These are phyloP conservation scores for Xenus cinereus DNA, from an alignment of 2,113 vertebrate genomes.

Conservation along the genomic window DNA sequence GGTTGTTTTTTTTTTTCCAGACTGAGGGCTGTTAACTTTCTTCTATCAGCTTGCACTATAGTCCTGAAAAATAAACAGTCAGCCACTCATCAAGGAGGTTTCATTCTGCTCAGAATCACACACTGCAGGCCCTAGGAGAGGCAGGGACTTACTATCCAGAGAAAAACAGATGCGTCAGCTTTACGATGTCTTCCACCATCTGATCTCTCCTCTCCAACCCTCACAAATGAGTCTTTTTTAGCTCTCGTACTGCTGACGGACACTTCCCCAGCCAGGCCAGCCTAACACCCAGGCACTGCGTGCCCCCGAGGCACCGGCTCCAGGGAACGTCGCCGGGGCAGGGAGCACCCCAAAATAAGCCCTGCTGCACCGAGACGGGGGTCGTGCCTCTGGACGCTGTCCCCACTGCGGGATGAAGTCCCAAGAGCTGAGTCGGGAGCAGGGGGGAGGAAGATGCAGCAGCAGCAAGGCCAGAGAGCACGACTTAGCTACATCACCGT, in stretches of 20 bases:
- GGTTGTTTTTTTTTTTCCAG: neutral
- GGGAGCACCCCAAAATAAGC: neutral
- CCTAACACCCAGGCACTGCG: neutral
- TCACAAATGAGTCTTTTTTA: neutral
- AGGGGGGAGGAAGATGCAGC: neutral
- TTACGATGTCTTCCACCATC: neutral
- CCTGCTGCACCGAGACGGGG: neutral
- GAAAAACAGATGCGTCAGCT: neutral
- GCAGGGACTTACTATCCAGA: neutral
- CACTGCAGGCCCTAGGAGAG: neutral
- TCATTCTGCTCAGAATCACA: neutral
- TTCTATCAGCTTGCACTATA: neutral
- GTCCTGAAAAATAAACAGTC: neutral
- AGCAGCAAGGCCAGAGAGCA: neutral
- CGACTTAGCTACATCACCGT: neutral
- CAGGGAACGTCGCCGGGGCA: neutral
- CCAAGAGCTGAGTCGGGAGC: neutral
- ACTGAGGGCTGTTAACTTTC: neutral
- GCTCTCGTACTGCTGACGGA: neutral
- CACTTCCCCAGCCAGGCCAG: neutral
- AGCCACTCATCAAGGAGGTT: neutral
- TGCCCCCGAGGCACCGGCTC: neutral
- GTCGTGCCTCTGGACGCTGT: neutral
- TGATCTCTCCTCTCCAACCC: neutral
- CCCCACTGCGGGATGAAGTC: rapidly evolving